Conservation (phyloP, 2,113 vertebrate genomes). For the Channa argus region DNA sequence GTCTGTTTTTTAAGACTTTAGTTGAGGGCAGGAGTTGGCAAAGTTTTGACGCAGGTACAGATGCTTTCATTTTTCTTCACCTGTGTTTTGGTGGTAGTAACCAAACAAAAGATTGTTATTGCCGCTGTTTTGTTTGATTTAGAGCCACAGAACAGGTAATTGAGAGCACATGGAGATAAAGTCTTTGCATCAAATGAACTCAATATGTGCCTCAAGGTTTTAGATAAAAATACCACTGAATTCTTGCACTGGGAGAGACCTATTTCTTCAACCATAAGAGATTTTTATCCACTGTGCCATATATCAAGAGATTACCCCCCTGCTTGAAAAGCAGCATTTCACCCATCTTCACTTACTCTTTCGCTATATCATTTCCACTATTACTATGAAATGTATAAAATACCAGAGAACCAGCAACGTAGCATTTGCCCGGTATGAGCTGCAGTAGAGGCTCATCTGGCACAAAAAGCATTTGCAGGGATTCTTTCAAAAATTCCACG, state of each 20-base stretch:
- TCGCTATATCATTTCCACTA: constrained; percentile 9
- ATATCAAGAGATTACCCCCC: constrained; percentile 14
- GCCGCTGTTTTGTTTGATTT: constrained; percentile 54
- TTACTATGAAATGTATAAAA: constrained; percentile 18
- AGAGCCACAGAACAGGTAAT: constrained; percentile 67
- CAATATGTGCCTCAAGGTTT: constrained; percentile 7
- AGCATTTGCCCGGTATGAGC: constrained; percentile 10
- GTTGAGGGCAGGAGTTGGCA: background rate
- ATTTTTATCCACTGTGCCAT: background rate
- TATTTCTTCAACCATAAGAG: constrained; percentile 12
- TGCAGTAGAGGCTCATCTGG: constrained; percentile 7
- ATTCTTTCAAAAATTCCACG: background rate
- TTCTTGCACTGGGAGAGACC: constrained; percentile 13
- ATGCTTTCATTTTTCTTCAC: constrained; percentile 30
- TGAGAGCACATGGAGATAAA: constrained; percentile 64
- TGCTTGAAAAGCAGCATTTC: background rate
- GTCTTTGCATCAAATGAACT: constrained; percentile 17
- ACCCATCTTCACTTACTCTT: background rate
- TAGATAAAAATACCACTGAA: background rate
- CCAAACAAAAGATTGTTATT: constrained; percentile 42
- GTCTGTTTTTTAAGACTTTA: background rate
- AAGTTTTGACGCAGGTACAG: constrained; percentile 21
- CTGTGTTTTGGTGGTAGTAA: background rate
- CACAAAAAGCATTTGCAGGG: background rate
- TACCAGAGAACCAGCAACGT: constrained; percentile 43